A percentile compares a stretch with the other conserved stretches of the same genome.
Conservation (phyloP, 2,888 invertebrate species). For the Spilarctia lutea region DNA sequence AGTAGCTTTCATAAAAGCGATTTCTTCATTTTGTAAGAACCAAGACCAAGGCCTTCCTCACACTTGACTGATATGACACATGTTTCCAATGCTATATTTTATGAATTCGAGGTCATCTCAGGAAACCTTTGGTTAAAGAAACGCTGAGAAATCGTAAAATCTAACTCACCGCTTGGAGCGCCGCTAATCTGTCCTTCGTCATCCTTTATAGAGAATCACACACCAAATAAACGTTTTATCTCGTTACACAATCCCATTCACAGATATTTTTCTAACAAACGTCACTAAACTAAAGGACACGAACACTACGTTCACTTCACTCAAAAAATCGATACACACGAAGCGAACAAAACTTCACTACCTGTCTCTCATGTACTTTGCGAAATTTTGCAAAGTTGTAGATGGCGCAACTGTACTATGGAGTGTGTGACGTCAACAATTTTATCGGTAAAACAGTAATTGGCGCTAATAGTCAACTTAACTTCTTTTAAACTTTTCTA, state of each 20-base stretch:
- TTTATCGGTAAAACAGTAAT: constrained; percentile 68
- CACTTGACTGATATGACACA: constrained; percentile 48
- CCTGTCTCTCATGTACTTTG: constrained; percentile 80
- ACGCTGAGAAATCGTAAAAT: constrained; percentile 67
- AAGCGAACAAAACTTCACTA: constrained; percentile 88
- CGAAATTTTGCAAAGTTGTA: constrained; percentile 66
- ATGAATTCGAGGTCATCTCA: constrained; percentile 78
- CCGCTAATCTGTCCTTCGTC: constrained; percentile 99
- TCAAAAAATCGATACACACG: constrained; percentile 94
- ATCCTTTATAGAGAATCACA: constrained; percentile 90
- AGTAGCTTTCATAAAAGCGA: constrained; percentile 40
- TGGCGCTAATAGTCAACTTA: constrained; percentile 38
- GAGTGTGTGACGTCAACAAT: constrained; percentile 70
- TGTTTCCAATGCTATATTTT: constrained; percentile 68
- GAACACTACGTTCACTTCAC: constrained; percentile 89
- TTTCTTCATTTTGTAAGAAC: constrained; percentile 21
- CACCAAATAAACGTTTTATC: constrained; percentile 89
- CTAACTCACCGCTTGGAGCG: constrained; percentile 95
- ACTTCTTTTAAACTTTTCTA: constrained; percentile 2
- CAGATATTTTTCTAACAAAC: constrained; percentile 90
- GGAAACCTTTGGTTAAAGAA: constrained; percentile 76
- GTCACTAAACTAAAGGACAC: constrained; percentile 90
- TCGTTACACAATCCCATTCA: constrained; percentile 93
- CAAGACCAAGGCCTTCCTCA: constrained; percentile 34
- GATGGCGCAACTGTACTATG: constrained; percentile 67